Percentiles rank a stretch among this genome's conserved stretches.
These are phyloP conservation scores for Paracanthobrama guichenoti DNA, from an alignment of 2,113 vertebrate genomes.

Conservation along the genomic window DNA sequence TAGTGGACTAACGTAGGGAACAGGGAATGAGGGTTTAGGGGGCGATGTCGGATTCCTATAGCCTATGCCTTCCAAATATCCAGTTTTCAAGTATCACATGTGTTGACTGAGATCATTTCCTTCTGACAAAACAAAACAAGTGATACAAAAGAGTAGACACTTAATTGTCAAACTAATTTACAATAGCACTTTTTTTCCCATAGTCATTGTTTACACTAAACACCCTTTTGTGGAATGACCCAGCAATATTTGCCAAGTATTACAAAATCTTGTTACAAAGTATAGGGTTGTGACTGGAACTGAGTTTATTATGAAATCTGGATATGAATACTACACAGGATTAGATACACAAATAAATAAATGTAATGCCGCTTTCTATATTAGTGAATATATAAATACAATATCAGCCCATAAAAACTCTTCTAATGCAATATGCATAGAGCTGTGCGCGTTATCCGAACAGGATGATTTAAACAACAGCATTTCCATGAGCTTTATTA, in stretches of 20 bases:
- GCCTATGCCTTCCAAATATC: background rate
- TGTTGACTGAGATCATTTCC: background rate
- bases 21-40: too few relatives aligned
- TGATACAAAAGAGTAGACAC: background rate
- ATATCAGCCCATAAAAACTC: conserved; percentile 2
- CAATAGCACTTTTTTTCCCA: background rate
- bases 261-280: background rate
- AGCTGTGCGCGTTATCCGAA: background rate
- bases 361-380: background rate
- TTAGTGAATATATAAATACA: background rate
- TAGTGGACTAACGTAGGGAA: too few relatives aligned
- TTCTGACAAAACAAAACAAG: background rate
- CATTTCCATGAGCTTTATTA: background rate
- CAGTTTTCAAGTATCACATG: background rate
- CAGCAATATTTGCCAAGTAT: background rate
- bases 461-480: background rate
- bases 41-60: too few relatives aligned
- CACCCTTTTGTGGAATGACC: background rate
- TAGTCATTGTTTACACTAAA: background rate
- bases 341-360: background rate
- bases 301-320: background rate
- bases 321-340: background rate
- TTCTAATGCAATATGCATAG: background rate
- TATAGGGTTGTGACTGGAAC: background rate
- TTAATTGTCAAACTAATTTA: background rate